Evolutionary conservation across 2,888 invertebrate species (phyloP).

Genomic region (Cosmorhoe ocellata): DNA sequence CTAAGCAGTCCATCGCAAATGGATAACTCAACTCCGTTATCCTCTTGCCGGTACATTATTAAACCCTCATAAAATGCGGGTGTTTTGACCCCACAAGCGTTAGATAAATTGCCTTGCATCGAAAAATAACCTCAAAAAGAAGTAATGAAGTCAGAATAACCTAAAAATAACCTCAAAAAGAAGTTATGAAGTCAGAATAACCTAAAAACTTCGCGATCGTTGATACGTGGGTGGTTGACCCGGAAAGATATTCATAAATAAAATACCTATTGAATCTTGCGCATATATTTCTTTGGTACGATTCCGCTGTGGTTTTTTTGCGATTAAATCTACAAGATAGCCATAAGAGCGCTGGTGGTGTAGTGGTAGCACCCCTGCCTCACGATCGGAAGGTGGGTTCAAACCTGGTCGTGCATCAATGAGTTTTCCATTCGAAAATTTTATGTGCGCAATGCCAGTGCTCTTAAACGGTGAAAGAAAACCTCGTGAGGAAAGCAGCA

Average conservation of each 20-base stretch:
- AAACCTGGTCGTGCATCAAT: too few relatives aligned
- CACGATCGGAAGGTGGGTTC: too few relatives aligned
- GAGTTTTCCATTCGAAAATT: too few relatives aligned
- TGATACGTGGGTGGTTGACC: slow-evolving; percentile 22
- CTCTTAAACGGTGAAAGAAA: too few relatives aligned
- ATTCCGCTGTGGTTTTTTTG: slow-evolving; percentile 4
- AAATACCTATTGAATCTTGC: slow-evolving; percentile 10
- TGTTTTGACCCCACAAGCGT: slow-evolving; percentile 48
- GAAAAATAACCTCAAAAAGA: slow-evolving; percentile 14
- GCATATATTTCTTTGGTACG: slow-evolving; percentile 3
- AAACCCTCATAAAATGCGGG: slow-evolving; percentile 47
- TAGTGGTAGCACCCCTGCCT: too few relatives aligned
- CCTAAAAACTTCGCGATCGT: slow-evolving; percentile 5
- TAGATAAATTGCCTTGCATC: slow-evolving; percentile 52
- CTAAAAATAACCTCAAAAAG: slow-evolving; percentile 10
- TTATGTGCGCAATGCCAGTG: too few relatives aligned
- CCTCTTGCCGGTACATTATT: slow-evolving; percentile 43
- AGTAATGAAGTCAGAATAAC: slow-evolving; percentile 13
- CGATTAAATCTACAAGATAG: too few relatives aligned
- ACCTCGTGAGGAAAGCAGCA: too few relatives aligned
- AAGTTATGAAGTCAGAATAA: slow-evolving; percentile 11
- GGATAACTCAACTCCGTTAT: slow-evolving; percentile 28
- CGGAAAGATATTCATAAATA: slow-evolving; percentile 25
- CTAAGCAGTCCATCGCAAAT: neutral
- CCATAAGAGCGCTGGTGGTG: too few relatives aligned